These are phyloP conservation scores for Dinomys branickii DNA, from an alignment of 2,113 vertebrate species.

Conservation along the genomic window DNA sequence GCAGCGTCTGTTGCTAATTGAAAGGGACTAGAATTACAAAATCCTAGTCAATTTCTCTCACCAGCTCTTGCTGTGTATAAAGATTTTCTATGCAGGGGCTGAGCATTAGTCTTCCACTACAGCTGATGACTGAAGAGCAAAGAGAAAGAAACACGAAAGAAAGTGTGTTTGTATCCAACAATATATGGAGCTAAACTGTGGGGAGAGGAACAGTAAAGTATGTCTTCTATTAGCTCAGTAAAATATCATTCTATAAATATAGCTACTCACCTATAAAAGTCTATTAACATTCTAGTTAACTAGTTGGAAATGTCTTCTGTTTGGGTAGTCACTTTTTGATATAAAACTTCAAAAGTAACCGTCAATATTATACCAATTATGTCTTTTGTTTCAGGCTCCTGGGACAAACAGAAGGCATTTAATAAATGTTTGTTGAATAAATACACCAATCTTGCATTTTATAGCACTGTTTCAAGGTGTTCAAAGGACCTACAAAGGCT, in stretches of 20 bases:
- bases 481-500: slow-evolving; percentile 22
- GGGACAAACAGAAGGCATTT: slow-evolving; percentile 12
- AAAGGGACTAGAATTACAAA: slow-evolving; percentile 82
- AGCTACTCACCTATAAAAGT: slow-evolving; percentile 50
- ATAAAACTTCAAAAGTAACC: slow-evolving; percentile 59
- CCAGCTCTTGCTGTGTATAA: slow-evolving; percentile 82
- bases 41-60: slow-evolving; percentile 77
- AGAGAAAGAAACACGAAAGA: slow-evolving; percentile 72
- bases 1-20: slow-evolving; percentile 77
- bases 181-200: slow-evolving; percentile 42
- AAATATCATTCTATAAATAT: slow-evolving; percentile 50
- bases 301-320: slow-evolving; percentile 41
- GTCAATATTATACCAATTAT: slow-evolving; percentile 60
- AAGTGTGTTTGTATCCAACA: slow-evolving; percentile 50
- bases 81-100: slow-evolving; percentile 78
- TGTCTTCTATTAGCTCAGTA: slow-evolving; percentile 48
- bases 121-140: slow-evolving; percentile 80
- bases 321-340: slow-evolving; percentile 51
- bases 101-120: slow-evolving; percentile 77
- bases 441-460: not conserved
- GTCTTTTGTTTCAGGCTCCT: slow-evolving; percentile 62
- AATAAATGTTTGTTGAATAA: slow-evolving; percentile 44
- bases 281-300: slow-evolving; percentile 44
- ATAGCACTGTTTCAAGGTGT: not conserved
- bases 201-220: not conserved